A percentile compares a stretch with the other conserved stretches of the same genome.
Evolutionary conservation across 92 coral and sea anemone species (phyloP).

Genomic region (Porites evermanni): DNA sequence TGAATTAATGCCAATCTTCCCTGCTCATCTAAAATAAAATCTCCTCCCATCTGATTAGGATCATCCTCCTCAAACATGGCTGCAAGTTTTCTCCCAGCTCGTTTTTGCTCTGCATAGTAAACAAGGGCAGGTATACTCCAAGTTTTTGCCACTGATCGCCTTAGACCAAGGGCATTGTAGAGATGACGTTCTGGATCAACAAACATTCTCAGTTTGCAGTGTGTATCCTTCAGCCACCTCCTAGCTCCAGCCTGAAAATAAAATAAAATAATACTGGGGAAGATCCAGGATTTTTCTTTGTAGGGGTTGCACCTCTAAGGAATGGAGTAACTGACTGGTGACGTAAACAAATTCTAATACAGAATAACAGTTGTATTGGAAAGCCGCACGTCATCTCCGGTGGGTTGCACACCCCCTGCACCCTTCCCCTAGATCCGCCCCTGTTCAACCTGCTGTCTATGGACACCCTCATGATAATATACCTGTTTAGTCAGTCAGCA

Average conservation of each 20-base stretch:
- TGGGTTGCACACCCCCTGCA: too few species aligned
- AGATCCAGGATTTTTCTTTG: not conserved
- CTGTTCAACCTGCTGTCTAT: too few species aligned
- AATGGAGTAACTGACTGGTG: not conserved
- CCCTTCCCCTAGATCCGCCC: too few species aligned
- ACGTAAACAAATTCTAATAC: too few species aligned
- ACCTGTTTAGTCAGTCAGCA: too few species aligned
- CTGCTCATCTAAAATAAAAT: slow-evolving; percentile 77
- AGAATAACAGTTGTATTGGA: too few species aligned
- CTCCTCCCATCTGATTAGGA: slow-evolving; percentile 95
- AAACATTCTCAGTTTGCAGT: slow-evolving; percentile 81
- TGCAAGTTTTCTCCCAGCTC: slow-evolving; percentile 77
- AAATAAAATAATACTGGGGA: not conserved
- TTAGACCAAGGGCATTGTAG: slow-evolving; percentile 83
- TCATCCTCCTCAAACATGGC: slow-evolving; percentile 85
- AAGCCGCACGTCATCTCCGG: too few species aligned
- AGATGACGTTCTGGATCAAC: slow-evolving; percentile 77
- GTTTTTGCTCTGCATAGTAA: slow-evolving; percentile 92
- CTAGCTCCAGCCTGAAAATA: slow-evolving; percentile 78
- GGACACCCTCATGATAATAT: too few species aligned
- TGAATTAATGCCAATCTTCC: slow-evolving; percentile 83
- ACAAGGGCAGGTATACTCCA: slow-evolving; percentile 78
- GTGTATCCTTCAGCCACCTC: slow-evolving; percentile 82
- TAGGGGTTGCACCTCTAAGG: not conserved
- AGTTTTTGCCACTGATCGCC: slow-evolving; percentile 82